Evolutionary conservation across 2,888 invertebrate species (phyloP), one percentile per base, ranked within the genome.

Genomic region (Agrochola lota): DNA sequence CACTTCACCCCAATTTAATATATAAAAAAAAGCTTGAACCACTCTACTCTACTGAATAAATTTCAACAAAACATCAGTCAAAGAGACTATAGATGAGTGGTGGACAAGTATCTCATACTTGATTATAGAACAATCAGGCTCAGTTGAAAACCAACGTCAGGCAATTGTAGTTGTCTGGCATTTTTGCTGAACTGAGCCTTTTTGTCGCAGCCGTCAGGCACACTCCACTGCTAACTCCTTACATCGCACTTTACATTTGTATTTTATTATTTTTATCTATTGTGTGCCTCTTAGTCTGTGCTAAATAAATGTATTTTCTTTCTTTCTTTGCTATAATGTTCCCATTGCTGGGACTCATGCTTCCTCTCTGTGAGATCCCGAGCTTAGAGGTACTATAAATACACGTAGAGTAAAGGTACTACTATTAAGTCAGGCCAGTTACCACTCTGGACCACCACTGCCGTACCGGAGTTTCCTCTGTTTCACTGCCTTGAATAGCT

Each of bases 1-100:
- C 67, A 57, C 15, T 79, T 23, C 46, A 70, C 12, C 40, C 66
- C 40, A 70, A 69, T 66, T 20, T 68, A 6, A 35, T 23, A 43
- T 30, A n/a, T n/a, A n/a, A n/a, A 6, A 26, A 30, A 26, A 17
- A 62, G 52, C 26, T 17, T 35, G 15, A 52, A 66, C 60, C 15
- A 57, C 57, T 52, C 60, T 62, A 57, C 57, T 52, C 60, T 62
- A 4, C 17, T 57, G 8, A 30, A 77, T 11, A 5, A 60, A 62
- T 49, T 57, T 35, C 30, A 35, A 78, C 57, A 11, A 15, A 23
- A 55, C 35, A 57, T 59, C 20, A 52, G 15, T 30, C 49, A 67
- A 67, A 26, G 8, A 76, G 30, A 82, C 78, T 52, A 77, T 26
- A 49, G 55, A 9, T 12, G 26, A 52, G 3, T 20, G 0, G 8